Base-by-base conservation (phyloP, 2,797 vertebrate genomes). In the Eleutherodactylus coqui region DNA sequence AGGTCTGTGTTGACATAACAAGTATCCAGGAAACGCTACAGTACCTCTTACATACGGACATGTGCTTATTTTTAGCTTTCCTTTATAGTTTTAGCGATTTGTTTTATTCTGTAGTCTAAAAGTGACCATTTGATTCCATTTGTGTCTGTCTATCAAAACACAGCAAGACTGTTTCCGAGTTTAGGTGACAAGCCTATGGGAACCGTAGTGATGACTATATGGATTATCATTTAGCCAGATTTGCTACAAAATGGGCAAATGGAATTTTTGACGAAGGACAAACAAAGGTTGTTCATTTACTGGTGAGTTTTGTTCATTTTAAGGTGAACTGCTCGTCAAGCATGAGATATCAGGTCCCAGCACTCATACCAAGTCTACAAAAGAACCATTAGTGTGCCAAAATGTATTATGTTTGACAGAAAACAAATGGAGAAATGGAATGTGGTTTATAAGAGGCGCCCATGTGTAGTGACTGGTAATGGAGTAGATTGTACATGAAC, bases 391-490 rank as follows among this genome's bases (percentile, higher is more conserved):
- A 64, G n/a, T 27, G 43, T 82, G 80, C 80, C 80, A 82, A 69
- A 72, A 82, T 82, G 34, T 72, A 72, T 82, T 72, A 36, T 51
- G 43, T 38, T 41, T 70, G 67, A 41, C 43, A 72, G 80, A 38
- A 51, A 53, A 55, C n/a, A 72, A 82, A 82, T 53, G 64, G 32
- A 82, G 64, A 82, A 45, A 72, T 70, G 80, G 64, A 82, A 34
- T 49, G n/a, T 41, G 64, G 62, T 53, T 70, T 55, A 72, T 67
- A 53, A 55, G 67, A 82, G 34, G 80, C 80, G 38, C 43, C 21
- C 80, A 41, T 36, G 64, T 62, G n/a, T 64, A 36, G 58, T 45
- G n/a, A 49, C 24, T 55, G 75, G n/a, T 34, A 43, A 80, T 41
- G 38, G 27, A 47, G 58, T 32, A 32, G 58, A 49, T 64, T 27